These are phyloP conservation scores for Steinernema khuongi DNA, from an alignment of 1,140 invertebrate species.

Conservation along the genomic window DNA sequence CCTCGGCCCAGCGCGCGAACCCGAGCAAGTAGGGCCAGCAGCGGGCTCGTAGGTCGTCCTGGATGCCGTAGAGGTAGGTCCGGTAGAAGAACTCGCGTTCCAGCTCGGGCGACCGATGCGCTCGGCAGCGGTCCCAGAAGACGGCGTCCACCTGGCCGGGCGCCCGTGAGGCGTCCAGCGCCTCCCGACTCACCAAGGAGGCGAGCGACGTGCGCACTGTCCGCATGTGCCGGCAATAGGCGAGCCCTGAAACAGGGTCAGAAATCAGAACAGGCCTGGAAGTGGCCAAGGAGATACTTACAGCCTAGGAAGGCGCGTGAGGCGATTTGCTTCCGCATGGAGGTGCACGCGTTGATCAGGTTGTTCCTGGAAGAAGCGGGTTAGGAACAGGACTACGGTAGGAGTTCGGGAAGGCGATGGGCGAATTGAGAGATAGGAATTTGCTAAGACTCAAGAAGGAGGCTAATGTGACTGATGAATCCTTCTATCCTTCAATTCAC, in stretches of 20 bases:
- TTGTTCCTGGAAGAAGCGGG: constrained; percentile 64
- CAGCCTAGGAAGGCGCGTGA: constrained; percentile 91
- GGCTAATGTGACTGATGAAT: too few relatives aligned
- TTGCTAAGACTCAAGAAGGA: too few relatives aligned
- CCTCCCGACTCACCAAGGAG: constrained; percentile 70
- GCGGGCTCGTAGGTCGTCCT: constrained; percentile 69
- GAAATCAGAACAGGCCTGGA: constrained; percentile 18
- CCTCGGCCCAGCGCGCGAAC: constrained; percentile 74
- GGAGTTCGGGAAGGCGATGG: too few relatives aligned
- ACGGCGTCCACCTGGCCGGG: constrained; percentile 42
- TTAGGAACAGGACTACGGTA: too few relatives aligned
- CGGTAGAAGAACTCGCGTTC: constrained; percentile 71
- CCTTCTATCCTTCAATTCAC: too few relatives aligned
- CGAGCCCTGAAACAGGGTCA: constrained; percentile 66
- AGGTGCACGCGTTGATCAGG: constrained; percentile 75
- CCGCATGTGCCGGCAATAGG: constrained; percentile 82
- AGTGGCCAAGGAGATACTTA: constrained; percentile 59
- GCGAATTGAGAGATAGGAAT: neutral
- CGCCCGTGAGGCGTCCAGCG: constrained; percentile 18
- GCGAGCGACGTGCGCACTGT: constrained; percentile 84
- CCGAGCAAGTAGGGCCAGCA: constrained; percentile 75
- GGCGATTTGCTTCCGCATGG: constrained; percentile 87
- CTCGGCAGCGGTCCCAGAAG: constrained; percentile 47
- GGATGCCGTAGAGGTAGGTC: constrained; percentile 79
- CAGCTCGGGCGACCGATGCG: constrained; percentile 42